A percentile compares a stretch with the other conserved stretches of the same genome.
Evolutionary conservation across 2,888 invertebrate genomes (phyloP).

Genomic region (Belgica antarctica): DNA sequence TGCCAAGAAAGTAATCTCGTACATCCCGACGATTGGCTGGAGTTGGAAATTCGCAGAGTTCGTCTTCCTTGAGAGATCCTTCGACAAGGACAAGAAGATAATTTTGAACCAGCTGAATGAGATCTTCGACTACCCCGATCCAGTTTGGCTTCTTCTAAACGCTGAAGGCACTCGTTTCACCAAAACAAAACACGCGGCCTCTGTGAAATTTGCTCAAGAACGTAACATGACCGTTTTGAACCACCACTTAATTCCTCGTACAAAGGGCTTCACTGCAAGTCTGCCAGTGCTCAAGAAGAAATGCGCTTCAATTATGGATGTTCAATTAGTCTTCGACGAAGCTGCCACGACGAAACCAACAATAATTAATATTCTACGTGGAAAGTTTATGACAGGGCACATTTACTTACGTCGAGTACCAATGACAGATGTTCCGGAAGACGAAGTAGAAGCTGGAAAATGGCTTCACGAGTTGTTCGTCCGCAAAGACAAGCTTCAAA

Average conservation of each 20-base stretch:
- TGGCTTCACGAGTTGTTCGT: conserved; percentile 83
- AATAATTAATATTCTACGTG: conserved; percentile 71
- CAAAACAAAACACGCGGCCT: conserved; percentile 78
- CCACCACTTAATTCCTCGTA: conserved; percentile 88
- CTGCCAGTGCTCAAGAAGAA: conserved; percentile 76
- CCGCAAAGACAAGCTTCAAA: conserved; percentile 65
- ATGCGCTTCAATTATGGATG: conserved; percentile 80
- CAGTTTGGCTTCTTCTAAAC: conserved; percentile 82
- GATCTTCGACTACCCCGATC: conserved; percentile 84
- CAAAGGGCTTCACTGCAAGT: conserved; percentile 90
- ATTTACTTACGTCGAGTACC: conserved; percentile 79
- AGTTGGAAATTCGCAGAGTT: conserved; percentile 93
- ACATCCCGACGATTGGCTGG: conserved; percentile 72
- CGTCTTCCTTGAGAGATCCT: conserved; percentile 88
- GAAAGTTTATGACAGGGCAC: conserved; percentile 70
- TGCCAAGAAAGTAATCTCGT: conserved; percentile 87
- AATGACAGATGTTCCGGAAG: conserved; percentile 73
- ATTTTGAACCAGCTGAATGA: conserved; percentile 77
- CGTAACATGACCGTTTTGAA: conserved; percentile 81
- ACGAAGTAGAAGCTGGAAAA: conserved; percentile 66
- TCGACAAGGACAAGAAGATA: conserved; percentile 83
- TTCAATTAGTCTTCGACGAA: conserved; percentile 70
- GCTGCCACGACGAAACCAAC: conserved; percentile 70
- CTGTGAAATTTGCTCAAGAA: conserved; percentile 80
- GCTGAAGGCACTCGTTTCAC: conserved; percentile 95